Evolutionary conservation across 2,113 vertebrate species (phyloP).

Genomic region (Verasper variegatus): DNA sequence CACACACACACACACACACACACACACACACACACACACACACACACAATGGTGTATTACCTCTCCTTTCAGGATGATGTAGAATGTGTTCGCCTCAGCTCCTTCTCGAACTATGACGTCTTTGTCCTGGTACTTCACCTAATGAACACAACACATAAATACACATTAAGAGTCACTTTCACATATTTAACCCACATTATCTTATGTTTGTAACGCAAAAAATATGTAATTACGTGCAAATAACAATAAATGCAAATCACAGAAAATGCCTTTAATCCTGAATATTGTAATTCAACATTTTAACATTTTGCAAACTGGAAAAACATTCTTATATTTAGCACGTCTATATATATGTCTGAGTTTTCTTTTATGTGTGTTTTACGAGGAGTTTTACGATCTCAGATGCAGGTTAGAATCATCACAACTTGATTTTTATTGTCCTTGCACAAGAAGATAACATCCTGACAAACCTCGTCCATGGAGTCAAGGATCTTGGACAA

Average conservation of each 20-base stretch:
- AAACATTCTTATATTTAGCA: too few species aligned
- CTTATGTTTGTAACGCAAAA: not conserved
- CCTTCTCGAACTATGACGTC: constrained; percentile 85
- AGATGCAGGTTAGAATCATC: too few species aligned
- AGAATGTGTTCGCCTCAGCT: constrained; percentile 82
- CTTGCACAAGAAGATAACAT: not conserved
- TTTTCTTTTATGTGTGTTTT: not conserved
- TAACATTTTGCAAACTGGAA: too few species aligned
- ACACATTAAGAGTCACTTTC: not conserved
- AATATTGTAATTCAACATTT: too few species aligned
- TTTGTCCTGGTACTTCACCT: constrained; percentile 84
- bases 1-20: too few species aligned
- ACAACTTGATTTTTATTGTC: not conserved
- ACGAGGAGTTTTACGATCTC: not conserved
- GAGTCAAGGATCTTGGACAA: constrained; percentile 85
- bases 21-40: not conserved
- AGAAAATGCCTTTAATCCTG: too few species aligned
- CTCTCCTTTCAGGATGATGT: constrained; percentile 87
- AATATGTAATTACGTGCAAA: too few species aligned
- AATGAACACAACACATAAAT: not conserved
- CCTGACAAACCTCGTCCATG: constrained; percentile 84
- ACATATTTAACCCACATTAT: not conserved
- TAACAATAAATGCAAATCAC: too few species aligned
- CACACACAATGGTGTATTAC: constrained; percentile 47
- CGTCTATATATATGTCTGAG: too few species aligned